Evolutionary conservation across 2,888 invertebrate genomes (phyloP).

Genomic region (Cryptops parisi): DNA sequence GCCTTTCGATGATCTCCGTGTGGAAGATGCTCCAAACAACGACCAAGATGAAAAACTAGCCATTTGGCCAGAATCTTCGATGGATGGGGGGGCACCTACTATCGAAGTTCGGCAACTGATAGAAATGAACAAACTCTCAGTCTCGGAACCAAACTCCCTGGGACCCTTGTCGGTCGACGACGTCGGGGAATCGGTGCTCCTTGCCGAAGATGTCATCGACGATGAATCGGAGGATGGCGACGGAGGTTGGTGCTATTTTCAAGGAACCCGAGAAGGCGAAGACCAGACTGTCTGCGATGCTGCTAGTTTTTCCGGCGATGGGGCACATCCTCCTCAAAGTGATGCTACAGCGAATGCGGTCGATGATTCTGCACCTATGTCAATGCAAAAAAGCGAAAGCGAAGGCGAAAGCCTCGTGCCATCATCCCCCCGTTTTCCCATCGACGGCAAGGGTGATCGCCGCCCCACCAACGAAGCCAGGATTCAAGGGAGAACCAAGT

Average conservation of each 20-base stretch:
- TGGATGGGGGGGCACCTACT: not conserved
- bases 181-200: constrained; percentile 10
- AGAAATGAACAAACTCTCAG: not conserved
- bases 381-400: no score
- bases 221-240: constrained; percentile 19
- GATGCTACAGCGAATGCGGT: no score
- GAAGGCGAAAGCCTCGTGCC: no score
- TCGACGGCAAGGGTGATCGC: no score
- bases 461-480: no score
- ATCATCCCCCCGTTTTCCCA: no score
- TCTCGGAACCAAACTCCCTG: not conserved
- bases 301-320: no score
- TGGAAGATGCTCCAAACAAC: not conserved
- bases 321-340: no score
- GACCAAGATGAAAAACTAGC: not conserved
- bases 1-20: not conserved
- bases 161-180: not conserved
- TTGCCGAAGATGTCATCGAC: constrained; percentile 16
- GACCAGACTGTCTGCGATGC: no score
- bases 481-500: no score
- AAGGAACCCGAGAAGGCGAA: no score
- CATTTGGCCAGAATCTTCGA: not conserved
- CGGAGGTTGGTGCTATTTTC: constrained; percentile 12
- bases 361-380: no score
- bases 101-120: not conserved